Evolutionary conservation across 2,797 vertebrate species (phyloP), one percentile per base, ranked within the genome.

Genomic region (Pangasius sanitwongsei): DNA sequence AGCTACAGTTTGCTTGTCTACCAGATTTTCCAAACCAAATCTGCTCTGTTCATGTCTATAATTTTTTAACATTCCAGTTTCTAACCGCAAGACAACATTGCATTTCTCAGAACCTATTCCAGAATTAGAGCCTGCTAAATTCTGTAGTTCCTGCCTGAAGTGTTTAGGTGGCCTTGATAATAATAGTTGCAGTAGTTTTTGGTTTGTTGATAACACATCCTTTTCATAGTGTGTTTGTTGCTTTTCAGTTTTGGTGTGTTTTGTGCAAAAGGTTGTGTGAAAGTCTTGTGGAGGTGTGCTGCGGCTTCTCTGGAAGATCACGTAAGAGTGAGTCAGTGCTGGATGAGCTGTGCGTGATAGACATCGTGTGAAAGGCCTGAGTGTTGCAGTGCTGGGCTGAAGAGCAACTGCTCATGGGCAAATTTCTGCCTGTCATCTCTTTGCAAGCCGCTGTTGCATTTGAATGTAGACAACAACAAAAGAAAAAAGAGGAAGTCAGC

Each of bases 401-500:
- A 85, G 75, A 41, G 41, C n/a, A 70, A 48, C 63, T 12, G 53
- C 16, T 86, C 69, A 20, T 48, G 23, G 23, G 44, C 69, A 34
- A 37, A 57, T 20, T 8, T 78, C 15, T 65, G 16, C 31, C 41
- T 13, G 57, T 81, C 85, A 77, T 65, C 41, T 31, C 25, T 84
- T 84, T 77, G 61, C 72, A 70, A 55, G 31, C 11, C 65, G 50
- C 77, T 87, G 80, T 57, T 3, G 61, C 70, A 59, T 70, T 75
- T 57, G 53, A 48, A 89, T 75, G 67, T 59, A 75, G 57, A 20
- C 55, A 31, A 80, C 86, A 50, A 44, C 41, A 59, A 61, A 2
- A 70, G 6, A 15, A 44, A 83, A 87, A 89, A 82, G 75, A 90
- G 89, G 89, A 90, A 90, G 72, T 87, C n/a, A 53, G 48, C 2